These are phyloP conservation scores for Triops longicaudatus DNA, from an alignment of 1,140 invertebrate genomes.

Conservation along the genomic window DNA sequence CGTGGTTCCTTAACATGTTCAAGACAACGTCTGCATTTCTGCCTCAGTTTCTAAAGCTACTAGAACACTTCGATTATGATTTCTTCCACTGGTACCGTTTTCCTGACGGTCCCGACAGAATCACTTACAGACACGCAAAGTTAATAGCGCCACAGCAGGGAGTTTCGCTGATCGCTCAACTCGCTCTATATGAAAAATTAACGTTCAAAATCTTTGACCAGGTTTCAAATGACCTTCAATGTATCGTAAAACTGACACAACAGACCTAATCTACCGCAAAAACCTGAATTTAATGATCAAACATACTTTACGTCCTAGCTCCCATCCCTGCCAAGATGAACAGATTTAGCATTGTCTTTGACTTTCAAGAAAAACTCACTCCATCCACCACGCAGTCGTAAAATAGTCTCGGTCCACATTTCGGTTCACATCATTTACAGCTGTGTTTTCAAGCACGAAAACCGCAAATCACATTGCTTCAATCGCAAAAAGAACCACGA, in stretches of 20 bases:
- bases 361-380: background rate
- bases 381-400: background rate
- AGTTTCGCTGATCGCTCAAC: background rate
- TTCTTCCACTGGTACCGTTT: background rate
- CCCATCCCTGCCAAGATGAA: background rate
- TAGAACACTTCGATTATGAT: background rate
- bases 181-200: background rate
- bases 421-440: background rate
- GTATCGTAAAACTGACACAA: constrained; percentile 7
- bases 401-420: background rate
- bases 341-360: background rate
- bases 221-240: background rate
- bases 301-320: background rate
- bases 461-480: background rate
- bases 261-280: background rate
- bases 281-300: background rate
- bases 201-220: background rate
- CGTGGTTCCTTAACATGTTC: background rate
- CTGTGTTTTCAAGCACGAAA: constrained; percentile 1
- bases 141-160: background rate
- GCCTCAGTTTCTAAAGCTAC: background rate
- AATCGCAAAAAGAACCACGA: background rate
- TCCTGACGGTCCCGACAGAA: no score
- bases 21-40: background rate
- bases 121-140: constrained; percentile 11